Evolutionary conservation across 1,140 invertebrate genomes (phyloP).

Genomic region (Zaprionus gabonicus): DNA sequence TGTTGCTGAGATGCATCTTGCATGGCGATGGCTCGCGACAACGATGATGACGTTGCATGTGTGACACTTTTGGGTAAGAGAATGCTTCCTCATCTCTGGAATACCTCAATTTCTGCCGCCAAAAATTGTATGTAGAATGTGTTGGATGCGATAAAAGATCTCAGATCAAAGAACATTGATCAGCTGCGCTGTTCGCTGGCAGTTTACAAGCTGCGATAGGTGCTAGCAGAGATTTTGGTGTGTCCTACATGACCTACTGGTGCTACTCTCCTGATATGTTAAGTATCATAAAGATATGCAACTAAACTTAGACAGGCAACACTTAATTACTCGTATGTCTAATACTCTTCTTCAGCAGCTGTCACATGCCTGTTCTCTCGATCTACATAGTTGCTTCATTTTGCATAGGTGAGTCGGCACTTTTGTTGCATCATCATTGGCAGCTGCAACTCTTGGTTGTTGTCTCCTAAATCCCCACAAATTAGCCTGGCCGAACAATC

Average conservation of each 20-base stretch:
- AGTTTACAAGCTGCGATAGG: conserved; percentile 35
- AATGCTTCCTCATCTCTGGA: conserved; percentile 72
- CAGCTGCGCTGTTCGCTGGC: conserved; percentile 52
- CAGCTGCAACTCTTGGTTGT: conserved; percentile 27
- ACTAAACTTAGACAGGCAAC: too few species aligned
- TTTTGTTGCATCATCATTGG: conserved; percentile 1
- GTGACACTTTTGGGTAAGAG: conserved; percentile 64
- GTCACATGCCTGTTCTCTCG: background rate
- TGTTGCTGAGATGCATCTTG: conserved; percentile 56
- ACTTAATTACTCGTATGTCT: too few species aligned
- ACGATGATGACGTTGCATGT: conserved; percentile 70
- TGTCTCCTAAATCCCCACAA: conserved; percentile 62
- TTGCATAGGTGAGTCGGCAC: conserved; percentile 33
- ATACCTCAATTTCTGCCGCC: conserved; percentile 45
- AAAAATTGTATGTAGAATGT: conserved; percentile 32
- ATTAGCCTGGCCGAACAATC: conserved; percentile 67
- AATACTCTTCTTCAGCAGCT: background rate
- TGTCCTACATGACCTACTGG: too few species aligned
- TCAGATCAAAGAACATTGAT: conserved; percentile 30
- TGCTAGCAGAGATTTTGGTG: background rate
- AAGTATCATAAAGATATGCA: background rate
- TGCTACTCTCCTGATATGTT: background rate
- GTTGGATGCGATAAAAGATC: conserved; percentile 65
- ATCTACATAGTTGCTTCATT: conserved; percentile 12
- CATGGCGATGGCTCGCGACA: conserved; percentile 59